Conservation (phyloP, 1,140 invertebrate species). For the Manduca sexta region DNA sequence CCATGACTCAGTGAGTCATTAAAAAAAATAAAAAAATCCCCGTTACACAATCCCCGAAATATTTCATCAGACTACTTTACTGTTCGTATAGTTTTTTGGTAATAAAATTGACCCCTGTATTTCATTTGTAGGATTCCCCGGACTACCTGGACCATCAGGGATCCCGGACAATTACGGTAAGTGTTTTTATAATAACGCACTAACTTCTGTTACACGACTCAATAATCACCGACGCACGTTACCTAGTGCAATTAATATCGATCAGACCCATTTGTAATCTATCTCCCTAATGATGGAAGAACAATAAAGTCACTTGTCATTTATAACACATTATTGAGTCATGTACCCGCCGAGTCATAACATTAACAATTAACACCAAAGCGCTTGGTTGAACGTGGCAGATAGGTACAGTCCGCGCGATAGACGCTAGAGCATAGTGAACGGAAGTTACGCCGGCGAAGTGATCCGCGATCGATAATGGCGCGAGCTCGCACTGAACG, state of each 20-base stretch:
- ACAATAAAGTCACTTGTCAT: conserved; percentile 30
- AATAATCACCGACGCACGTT: conserved; percentile 37
- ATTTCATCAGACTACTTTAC: too few relatives aligned
- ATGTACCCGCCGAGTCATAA: conserved; percentile 41
- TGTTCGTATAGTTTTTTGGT: not conserved
- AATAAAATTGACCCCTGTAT: not conserved
- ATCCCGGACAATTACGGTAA: conserved; percentile 90
- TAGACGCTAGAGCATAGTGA: conserved; percentile 23
- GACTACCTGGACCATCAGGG: conserved; percentile 87
- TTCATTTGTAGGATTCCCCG: conserved; percentile 48
- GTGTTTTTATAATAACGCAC: conserved; percentile 54
- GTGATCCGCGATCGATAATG: conserved; percentile 7
- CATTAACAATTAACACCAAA: conserved; percentile 51
- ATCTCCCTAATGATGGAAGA: conserved; percentile 28
- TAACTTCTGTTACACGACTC: conserved; percentile 43
- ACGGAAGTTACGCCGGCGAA: conserved; percentile 11
- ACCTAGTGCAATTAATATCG: conserved; percentile 35
- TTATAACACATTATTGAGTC: conserved; percentile 62
- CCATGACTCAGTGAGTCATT: too few relatives aligned
- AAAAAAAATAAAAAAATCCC: too few relatives aligned
- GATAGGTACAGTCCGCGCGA: conserved; percentile 7
- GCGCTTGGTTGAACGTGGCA: conserved; percentile 20
- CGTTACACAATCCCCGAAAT: too few relatives aligned
- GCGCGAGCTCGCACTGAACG: conserved; percentile 46
- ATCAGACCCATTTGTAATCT: conserved; percentile 33